Conservation (phyloP, 2,888 invertebrate species). For the Lochmaea capreae region DNA sequence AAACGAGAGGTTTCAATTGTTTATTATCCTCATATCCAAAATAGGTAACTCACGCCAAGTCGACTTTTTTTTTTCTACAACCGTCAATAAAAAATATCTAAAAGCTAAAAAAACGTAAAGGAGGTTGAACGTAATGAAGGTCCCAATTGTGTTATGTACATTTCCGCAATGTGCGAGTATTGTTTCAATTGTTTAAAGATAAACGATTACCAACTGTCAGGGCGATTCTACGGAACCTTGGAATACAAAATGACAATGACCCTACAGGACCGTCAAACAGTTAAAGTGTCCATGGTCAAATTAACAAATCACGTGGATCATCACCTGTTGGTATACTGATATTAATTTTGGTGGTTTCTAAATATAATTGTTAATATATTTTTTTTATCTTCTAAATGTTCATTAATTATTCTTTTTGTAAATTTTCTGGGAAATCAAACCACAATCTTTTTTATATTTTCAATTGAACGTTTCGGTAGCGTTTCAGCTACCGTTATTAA, state of each 20-base stretch:
- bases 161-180: conserved; percentile 14
- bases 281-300: neutral
- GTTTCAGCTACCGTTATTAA: no score
- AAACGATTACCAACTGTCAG: conserved; percentile 10
- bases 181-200: conserved; percentile 17
- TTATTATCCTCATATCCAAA: conserved; percentile 6
- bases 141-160: neutral
- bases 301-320: neutral
- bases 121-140: conserved; percentile 2
- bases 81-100: neutral
- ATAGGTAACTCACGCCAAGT: neutral
- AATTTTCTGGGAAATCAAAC: no score
- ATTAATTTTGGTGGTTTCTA: neutral
- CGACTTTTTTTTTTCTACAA: neutral
- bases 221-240: conserved; percentile 13
- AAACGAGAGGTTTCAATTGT: conserved; percentile 2
- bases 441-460: no score
- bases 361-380: no score
- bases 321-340: neutral
- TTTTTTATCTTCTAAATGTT: no score
- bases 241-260: conserved; percentile 10
- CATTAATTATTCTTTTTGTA: no score
- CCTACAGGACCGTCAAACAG: conserved; percentile 2
- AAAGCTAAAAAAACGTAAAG: neutral
- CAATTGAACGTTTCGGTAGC: no score